A percentile compares a stretch with the other conserved stretches of the same genome.
These are phyloP conservation scores for Heliconius erato DNA, from an alignment of 2,888 invertebrate genomes.

Conservation along the genomic window DNA sequence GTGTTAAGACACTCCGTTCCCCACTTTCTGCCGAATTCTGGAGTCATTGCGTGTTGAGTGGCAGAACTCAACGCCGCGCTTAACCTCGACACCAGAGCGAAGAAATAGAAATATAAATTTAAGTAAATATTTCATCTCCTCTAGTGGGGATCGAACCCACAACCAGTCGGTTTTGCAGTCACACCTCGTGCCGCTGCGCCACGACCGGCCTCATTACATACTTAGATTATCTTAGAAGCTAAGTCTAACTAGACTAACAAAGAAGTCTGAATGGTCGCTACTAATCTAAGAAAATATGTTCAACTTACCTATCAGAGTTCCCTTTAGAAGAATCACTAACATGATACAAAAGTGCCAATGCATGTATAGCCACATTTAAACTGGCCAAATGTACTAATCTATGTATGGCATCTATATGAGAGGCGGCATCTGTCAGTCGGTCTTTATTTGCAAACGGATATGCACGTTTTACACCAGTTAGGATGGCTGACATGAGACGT, in stretches of 20 bases:
- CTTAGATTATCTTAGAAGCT: background rate
- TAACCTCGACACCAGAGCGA: no score
- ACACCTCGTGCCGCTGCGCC: no score
- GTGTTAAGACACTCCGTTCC: no score
- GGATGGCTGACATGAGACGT: conserved; percentile 91
- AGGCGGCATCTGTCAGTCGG: conserved; percentile 79
- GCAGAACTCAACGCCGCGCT: no score
- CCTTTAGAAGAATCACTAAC: conserved; percentile 80
- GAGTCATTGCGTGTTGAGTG: no score
- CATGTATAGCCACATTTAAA: conserved; percentile 86
- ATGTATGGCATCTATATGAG: conserved; percentile 90
- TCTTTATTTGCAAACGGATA: conserved; percentile 92
- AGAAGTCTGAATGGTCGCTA: background rate
- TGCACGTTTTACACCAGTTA: conserved; percentile 93
- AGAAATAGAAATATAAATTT: no score
- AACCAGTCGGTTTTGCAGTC: no score
- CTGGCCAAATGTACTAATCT: conserved; percentile 90
- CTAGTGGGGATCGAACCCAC: no score
- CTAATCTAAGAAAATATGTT: background rate
- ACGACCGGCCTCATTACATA: no score
- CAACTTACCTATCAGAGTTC: conserved; percentile 85
- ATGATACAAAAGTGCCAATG: conserved; percentile 83
- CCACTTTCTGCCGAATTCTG: no score
- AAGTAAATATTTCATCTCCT: no score
- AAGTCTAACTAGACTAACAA: background rate